Base-by-base conservation (phyloP, 2,888 invertebrate genomes). In the Philopedon plagiatum region DNA sequence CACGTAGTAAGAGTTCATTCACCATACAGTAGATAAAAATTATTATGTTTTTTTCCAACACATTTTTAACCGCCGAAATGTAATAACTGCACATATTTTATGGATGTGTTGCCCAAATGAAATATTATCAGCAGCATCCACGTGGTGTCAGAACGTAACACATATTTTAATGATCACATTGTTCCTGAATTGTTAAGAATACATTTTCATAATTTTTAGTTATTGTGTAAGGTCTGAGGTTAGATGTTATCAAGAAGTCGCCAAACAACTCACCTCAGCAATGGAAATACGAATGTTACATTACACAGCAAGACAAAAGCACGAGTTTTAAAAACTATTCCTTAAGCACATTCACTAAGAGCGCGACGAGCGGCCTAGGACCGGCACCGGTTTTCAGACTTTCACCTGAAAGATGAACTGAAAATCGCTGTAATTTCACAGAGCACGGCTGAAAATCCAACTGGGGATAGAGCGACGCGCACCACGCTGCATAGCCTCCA, bases 401-500 rank as follows among this genome's bases (percentile, higher is more conserved):
- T 74, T 74, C 70, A 71, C 64, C 68, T 73, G 68, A 63, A 73
- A 72, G 62, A 64, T 46, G 39, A 66, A 70, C 70, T 70, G 70
- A 70, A 74, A 70, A 62, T 51, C 66, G 70, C 65, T 70, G 60
- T 74, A 70, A 74, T 60, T 70, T 69, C 62, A 70, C 65, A 54
- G 74, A 67, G 63, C 74, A 74, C 62, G 11, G 58, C 63, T 64
- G 64, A 70, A 74, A 58, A 71, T 51, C 60, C 67, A 63, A 74
- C 74, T 74, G 74, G 80, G 81, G 80, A 81, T 78, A 78, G 76
- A 75, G 73, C 77, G 79, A 78, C 81, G 81, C 82, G 83, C 83
- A 83, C 82, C 83, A 83, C 83, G 83, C 82, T 81, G 79, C 80
- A 80, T 80, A 78, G 79, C 80, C 80, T 79, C 81, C 80, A 79